Evolutionary conservation across 2,888 invertebrate genomes (phyloP), one percentile per base, ranked within the genome.

Genomic region (Hypomecis punctinalis): DNA sequence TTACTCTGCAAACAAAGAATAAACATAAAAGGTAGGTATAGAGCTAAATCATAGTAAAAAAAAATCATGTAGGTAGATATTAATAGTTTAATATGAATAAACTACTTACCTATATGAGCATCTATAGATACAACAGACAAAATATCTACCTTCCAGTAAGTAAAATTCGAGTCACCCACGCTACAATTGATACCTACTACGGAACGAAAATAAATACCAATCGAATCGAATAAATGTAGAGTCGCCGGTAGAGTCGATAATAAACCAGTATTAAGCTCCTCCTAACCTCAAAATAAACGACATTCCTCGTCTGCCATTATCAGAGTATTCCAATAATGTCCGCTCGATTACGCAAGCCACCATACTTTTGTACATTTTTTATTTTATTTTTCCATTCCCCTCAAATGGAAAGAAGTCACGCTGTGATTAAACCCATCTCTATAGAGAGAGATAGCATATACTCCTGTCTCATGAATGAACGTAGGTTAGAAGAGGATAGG

Each of bases 331-430:
- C 73, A 75, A 75, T 77, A 70, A 76, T 77, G 76, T 78, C 77
- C 72, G 77, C 75, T 68, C 74, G 70, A 70, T 70, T 67, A 62
- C 71, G 66, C 73, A 71, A 76, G 76, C 74, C 78, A 66, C 82
- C 84, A 81, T 83, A 71, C 76, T 81, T 82, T 74, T 76, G 84
- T 80, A 60, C 35, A 56, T 55, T 56, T 56, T 56, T 39, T 56
- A 46, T 40, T 46, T 56, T 47, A 37, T 40, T 79, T 84, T 86
- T 85, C 51, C 83, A 85, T 87, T 87, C 89, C 91, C 91, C 90
- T 85, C 82, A 79, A 89, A 85, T 83, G 81, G 79, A 82, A 86
- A 84, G 85, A 86, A 82, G 80, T 82, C 84, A 82, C 84, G 84
- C 84, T 84, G 82, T 80, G 82, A 81, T 81, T 81, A 74, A 76